These are phyloP conservation scores for Ataeniobius toweri DNA, from an alignment of 2,797 vertebrate genomes.

Conservation along the genomic window DNA sequence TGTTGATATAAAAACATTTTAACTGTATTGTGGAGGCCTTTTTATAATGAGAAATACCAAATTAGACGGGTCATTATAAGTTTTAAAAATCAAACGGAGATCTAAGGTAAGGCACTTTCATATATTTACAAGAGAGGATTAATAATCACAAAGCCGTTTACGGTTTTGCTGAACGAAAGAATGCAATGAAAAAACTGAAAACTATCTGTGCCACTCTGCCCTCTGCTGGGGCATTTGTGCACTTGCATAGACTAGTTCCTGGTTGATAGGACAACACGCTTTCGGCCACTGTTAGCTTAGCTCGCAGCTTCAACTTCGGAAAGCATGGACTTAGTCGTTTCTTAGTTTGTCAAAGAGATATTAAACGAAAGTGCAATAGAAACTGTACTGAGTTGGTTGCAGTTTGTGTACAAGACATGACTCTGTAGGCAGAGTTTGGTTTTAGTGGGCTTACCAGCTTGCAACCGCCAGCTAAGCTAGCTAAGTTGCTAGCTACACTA, in stretches of 20 bases:
- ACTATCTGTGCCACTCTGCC: constrained; percentile 26
- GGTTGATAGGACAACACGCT: constrained; percentile 75
- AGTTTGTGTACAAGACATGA: constrained; percentile 50
- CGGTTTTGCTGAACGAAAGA: background rate
- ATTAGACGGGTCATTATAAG: background rate
- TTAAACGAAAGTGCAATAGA: constrained; percentile 14
- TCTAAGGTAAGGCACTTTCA: background rate
- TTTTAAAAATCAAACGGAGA: background rate
- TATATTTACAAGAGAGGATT: background rate
- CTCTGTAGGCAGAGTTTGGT: constrained; percentile 65
- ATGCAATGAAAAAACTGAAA: background rate
- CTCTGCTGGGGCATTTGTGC: constrained; percentile 49
- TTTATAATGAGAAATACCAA: too few relatives aligned
- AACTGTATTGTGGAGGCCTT: too few relatives aligned
- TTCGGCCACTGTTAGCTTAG: constrained; percentile 63
- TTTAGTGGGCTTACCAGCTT: constrained; percentile 61
- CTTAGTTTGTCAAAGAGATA: constrained; percentile 38
- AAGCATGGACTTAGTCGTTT: constrained; percentile 65
- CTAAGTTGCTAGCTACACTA: constrained; percentile 70
- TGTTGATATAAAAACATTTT: background rate
- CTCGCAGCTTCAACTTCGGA: constrained; percentile 73
- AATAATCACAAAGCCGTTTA: background rate
- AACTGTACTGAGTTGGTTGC: constrained; percentile 22
- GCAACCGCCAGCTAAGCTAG: constrained; percentile 74
- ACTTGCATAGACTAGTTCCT: constrained; percentile 65